phyloP scores from a whole-genome alignment of 2,888 invertebrate species.

The Cheilosia urbana region DNA sequence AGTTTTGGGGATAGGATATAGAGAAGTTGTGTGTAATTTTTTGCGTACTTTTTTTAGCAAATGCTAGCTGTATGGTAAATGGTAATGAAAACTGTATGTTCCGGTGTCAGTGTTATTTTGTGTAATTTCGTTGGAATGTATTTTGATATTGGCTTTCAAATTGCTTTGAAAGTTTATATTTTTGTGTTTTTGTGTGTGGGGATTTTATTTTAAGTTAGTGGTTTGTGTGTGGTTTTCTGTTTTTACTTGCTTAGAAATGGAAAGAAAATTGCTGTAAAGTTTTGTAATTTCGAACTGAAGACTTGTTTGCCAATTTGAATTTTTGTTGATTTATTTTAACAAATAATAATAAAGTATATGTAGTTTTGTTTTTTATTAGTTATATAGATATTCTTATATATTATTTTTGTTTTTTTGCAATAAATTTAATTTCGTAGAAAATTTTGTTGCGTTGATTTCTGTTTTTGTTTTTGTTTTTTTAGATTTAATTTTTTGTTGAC shows the following conservation, averaged over 20 bases:
- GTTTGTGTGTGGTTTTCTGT: conserved; percentile 4
- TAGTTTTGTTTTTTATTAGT: conserved; percentile 8
- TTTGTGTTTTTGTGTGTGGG: conserved; percentile 38
- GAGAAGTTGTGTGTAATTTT: conserved; percentile 63
- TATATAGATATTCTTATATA: conserved; percentile 43
- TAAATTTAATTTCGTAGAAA: conserved; percentile 70
- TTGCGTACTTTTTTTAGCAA: conserved; percentile 77
- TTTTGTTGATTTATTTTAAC: conserved; percentile 7
- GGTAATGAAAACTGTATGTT: conserved; percentile 84
- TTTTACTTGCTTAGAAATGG: conserved; percentile 17
- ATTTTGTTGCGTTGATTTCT: conserved; percentile 61
- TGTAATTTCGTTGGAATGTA: conserved; percentile 79
- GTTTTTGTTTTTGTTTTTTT: conserved; percentile 33
- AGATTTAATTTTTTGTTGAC: conserved; percentile 49
- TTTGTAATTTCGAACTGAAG: conserved; percentile 41
- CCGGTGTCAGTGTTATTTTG: conserved; percentile 84
- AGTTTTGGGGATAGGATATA: conserved; percentile 35
- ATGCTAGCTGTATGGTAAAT: conserved; percentile 84
- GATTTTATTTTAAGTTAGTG: conserved; percentile 42
- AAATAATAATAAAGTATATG: not conserved
- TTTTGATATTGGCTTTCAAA: conserved; percentile 79
- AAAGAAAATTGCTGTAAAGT: not conserved
- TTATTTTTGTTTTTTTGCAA: conserved; percentile 61
- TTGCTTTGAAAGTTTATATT: conserved; percentile 56
- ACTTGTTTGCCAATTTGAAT: conserved; percentile 39